Evolutionary conservation across 2,888 invertebrate species (phyloP), one percentile per base, ranked within the genome.

Genomic region (Harpalus rubripes): DNA sequence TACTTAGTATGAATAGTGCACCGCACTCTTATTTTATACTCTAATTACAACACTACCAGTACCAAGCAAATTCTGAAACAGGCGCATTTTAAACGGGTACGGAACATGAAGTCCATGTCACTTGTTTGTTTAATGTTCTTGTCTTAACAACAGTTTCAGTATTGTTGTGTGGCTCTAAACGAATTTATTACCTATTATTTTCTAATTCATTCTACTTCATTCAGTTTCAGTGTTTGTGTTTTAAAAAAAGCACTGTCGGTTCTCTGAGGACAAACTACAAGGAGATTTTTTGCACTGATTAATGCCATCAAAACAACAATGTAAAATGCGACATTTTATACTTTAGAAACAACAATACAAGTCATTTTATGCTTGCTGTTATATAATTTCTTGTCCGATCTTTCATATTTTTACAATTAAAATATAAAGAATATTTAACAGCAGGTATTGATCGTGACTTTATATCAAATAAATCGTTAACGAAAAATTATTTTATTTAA

Each of bases 21-120:
- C 72, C 41, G 41, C 16, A 44, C 72, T 68, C 12, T 72, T 72
- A 63, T 68, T 74, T 78, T 78, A 58, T 78, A 74, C 72, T 72
- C 32, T 32, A 32, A 32, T 32, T 32, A 4, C 32, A 44, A 26
- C 26, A 63, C 44, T 76, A n/a, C 44, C 10, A 52, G 44, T 16
- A 76, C 52, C 18, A 32, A 32, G 16, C 16, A 74, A 39, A 74
- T 16, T 39, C 39, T 22, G 10, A 83, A 52, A 32, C 32, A 74
- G 85, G 80, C 85, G 85, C 80, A 85, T 85, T 85, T 85, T 85
- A 85, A 68, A 85, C 44, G 81, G 81, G 68, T 68, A 81, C 81
- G 22, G 4, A 61, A 41, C 39, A 59, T 26, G 39, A 22, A 59
- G n/a, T 56, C 52, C 22, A 12, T 81, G 65, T 81, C 81, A 52